phyloP scores from a whole-genome alignment of 30 jellyfish, hydroid and myxozoan genomes.

The Aurelia aurita region DNA sequence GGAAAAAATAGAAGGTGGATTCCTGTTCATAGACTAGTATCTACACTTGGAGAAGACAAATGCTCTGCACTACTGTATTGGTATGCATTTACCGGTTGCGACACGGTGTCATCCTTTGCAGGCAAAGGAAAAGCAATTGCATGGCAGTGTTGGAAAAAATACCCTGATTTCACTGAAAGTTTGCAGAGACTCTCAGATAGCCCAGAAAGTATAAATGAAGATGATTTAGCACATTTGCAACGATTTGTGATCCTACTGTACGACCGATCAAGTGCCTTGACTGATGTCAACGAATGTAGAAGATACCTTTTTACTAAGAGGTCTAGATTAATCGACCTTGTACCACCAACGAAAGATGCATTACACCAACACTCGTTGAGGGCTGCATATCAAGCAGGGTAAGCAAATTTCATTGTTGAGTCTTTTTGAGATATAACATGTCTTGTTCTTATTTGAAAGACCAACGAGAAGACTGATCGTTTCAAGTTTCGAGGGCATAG shows the following conservation, averaged over 20 bases:
- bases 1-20: slow-evolving; percentile 2
- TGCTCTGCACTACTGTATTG: slow-evolving; percentile 19
- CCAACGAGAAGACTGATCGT: no score
- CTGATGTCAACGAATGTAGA: slow-evolving; percentile 36
- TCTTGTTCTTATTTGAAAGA: no score
- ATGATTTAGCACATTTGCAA: slow-evolving; percentile 1
- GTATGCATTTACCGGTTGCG: slow-evolving; percentile 41
- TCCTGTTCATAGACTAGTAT: slow-evolving; percentile 43
- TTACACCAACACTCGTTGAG: slow-evolving; percentile 40
- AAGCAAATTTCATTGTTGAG: not conserved
- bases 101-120: slow-evolving; percentile 16
- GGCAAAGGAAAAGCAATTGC: slow-evolving; percentile 22
- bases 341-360: slow-evolving; percentile 76
- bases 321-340: slow-evolving; percentile 18
- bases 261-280: slow-evolving; percentile 39
- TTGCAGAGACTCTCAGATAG: slow-evolving; percentile 8
- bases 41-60: slow-evolving; percentile 9
- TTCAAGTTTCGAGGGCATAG: no score
- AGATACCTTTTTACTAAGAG: slow-evolving; percentile 55
- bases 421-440: not conserved
- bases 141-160: slow-evolving; percentile 45
- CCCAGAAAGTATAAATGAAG: not conserved
- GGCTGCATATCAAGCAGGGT: slow-evolving; percentile 69
- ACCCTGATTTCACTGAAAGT: slow-evolving; percentile 16
- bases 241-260: slow-evolving; percentile 51